Base-by-base conservation (phyloP, 2,888 invertebrate species). In the Hyppa rectilinea region DNA sequence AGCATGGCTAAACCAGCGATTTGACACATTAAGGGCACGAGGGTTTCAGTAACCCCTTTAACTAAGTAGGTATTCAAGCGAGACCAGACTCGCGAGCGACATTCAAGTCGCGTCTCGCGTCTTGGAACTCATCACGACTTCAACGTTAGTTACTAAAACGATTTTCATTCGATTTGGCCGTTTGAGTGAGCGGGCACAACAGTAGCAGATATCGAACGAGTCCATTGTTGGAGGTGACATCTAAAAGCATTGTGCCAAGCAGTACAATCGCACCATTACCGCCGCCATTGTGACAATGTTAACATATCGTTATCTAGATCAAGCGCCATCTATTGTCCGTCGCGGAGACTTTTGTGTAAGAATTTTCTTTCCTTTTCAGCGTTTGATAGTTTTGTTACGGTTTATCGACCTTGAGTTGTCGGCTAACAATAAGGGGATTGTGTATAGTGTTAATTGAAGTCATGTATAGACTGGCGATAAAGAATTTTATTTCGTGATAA, bases 301-400 rank as follows among this genome's bases (percentile, higher is more conserved):
- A 95, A 95, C 95, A 95, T 95, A 95, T 95, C 95, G 93, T 95
- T 95, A 95, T 95, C 95, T 92, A 91, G 94, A 95, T 95, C 95
- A 93, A 94, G 92, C 95, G 94, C 94, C 95, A 95, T 95, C 95
- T 95, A 94, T 95, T 95, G 95, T 95, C 94, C 93, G 90, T 86
- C 83, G 81, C 84, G 87, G 88, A 90, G 90, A 94, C 93, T 94
- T 92, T 93, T 93, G 91, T 92, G 89, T 81, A 83, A 87, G 85
- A 85, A 90, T 91, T 91, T 88, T 87, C 86, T 87, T 88, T 90
- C 87, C 86, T 89, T 90, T 91, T 90, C 87, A 88, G 84, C 78
- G 75, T 88, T 88, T 87, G 84, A 85, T 90, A 89, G 89, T 91
- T 90, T 88, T 87, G 87, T 88, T 81, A 80, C 79, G 81, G 88